A percentile compares a stretch with the other conserved stretches of the same genome.
Evolutionary conservation across 1,140 invertebrate species (phyloP).

Genomic region (Lepidurus couesii): DNA sequence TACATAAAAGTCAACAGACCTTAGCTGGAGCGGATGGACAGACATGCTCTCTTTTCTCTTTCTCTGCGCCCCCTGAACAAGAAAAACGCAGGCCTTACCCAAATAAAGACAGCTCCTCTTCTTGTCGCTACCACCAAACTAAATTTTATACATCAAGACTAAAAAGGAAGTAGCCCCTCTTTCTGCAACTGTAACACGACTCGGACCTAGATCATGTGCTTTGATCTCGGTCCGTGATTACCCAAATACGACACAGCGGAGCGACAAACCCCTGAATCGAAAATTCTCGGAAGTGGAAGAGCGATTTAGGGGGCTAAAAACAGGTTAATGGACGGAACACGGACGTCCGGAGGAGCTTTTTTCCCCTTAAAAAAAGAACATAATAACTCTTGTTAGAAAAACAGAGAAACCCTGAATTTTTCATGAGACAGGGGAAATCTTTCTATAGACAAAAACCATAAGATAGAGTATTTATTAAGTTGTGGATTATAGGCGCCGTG

Average conservation of each 20-base stretch:
- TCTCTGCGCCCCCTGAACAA: background rate
- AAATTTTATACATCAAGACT: background rate
- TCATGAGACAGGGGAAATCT: background rate
- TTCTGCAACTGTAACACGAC: background rate
- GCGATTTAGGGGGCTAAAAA: background rate
- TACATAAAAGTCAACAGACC: conserved; percentile 19
- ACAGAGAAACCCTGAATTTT: background rate
- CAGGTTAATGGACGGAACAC: background rate
- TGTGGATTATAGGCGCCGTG: conserved; percentile 3
- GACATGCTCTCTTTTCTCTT: conserved; percentile 4
- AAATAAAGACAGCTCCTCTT: too few relatives aligned
- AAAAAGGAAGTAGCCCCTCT: background rate
- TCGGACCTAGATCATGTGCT: background rate
- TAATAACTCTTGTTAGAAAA: background rate
- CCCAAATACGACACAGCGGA: background rate
- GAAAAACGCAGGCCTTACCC: too few relatives aligned
- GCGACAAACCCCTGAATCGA: background rate
- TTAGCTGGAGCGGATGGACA: conserved; percentile 4
- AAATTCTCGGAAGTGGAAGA: conserved; percentile 8
- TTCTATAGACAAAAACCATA: background rate
- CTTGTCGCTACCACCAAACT: too few relatives aligned
- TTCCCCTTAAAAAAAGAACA: background rate
- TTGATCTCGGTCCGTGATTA: background rate
- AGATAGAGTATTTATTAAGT: background rate
- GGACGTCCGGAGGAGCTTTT: background rate